These are phyloP conservation scores for Hirudo medicinalis DNA, from an alignment of 1,140 invertebrate genomes.

Conservation along the genomic window DNA sequence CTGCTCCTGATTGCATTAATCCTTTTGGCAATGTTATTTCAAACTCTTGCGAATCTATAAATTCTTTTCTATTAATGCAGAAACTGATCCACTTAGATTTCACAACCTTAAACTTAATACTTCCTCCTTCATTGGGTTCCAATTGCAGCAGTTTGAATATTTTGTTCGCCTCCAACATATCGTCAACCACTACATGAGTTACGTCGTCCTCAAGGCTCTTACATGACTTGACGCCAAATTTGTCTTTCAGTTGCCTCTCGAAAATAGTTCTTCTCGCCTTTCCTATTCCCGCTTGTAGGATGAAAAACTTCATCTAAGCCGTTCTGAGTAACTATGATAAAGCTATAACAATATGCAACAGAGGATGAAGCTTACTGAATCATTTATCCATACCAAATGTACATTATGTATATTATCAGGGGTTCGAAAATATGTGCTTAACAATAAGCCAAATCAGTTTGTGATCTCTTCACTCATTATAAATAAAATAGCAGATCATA, in stretches of 20 bases:
- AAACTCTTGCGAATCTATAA: conserved; percentile 24
- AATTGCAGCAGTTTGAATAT: conserved; percentile 27
- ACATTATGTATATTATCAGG: too few relatives aligned
- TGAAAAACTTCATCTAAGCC: conserved; percentile 24
- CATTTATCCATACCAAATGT: too few relatives aligned
- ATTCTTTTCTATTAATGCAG: conserved; percentile 32
- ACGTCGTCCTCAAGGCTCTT: conserved; percentile 21
- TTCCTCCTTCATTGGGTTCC: conserved; percentile 10
- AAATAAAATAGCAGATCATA: too few relatives aligned
- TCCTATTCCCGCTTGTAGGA: conserved; percentile 35
- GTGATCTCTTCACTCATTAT: too few relatives aligned
- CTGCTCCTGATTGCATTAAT: too few relatives aligned
- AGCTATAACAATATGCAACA: too few relatives aligned
- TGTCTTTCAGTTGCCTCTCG: conserved; percentile 30
- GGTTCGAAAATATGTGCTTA: too few relatives aligned
- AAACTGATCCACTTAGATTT: conserved; percentile 36
- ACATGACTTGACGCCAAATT: conserved; percentile 28
- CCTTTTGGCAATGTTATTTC: conserved; percentile 10
- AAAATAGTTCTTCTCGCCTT: conserved; percentile 35
- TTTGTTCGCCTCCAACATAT: conserved; percentile 32
- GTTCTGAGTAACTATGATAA: neutral
- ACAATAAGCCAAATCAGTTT: too few relatives aligned
- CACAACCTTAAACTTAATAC: conserved; percentile 28
- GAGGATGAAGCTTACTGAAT: too few relatives aligned
- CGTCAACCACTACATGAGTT: conserved; percentile 34